A percentile compares a stretch with the other conserved stretches of the same genome.
Evolutionary conservation across 2,113 vertebrate genomes (phyloP).

Genomic region (Neolamprologus longior): DNA sequence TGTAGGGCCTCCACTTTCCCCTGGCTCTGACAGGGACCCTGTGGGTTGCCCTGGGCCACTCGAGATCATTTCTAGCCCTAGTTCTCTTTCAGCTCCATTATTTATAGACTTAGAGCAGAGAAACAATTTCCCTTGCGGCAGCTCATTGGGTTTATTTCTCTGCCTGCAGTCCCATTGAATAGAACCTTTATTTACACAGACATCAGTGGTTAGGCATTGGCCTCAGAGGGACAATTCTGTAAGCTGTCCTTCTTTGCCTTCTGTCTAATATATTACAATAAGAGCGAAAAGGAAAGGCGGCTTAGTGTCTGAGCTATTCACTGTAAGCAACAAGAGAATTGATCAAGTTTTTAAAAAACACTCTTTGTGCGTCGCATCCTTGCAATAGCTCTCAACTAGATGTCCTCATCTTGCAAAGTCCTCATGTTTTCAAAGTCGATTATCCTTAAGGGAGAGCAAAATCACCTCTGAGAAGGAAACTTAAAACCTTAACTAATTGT

Average conservation of each 20-base stretch:
- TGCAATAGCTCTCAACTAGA: slow-evolving; percentile 3
- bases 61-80: slow-evolving; percentile 32
- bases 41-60: slow-evolving; percentile 48
- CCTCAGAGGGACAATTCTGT: slow-evolving; percentile 36
- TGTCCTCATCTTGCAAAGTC: slow-evolving; percentile 38
- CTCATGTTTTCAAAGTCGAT: slow-evolving; percentile 17
- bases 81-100: slow-evolving; percentile 59
- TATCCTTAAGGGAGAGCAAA: not conserved
- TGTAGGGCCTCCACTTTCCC: not conserved
- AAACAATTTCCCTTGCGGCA: slow-evolving; percentile 37
- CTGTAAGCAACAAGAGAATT: not conserved
- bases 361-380: not conserved
- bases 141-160: slow-evolving; percentile 40
- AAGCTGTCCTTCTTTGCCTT: slow-evolving; percentile 14
- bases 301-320: slow-evolving; percentile 10
- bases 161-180: not conserved
- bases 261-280: slow-evolving; percentile 5
- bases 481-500: not conserved
- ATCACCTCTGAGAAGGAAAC: not conserved
- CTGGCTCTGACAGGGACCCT: slow-evolving; percentile 33
- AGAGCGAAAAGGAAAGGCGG: not conserved
- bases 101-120: slow-evolving; percentile 51
- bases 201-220: slow-evolving; percentile 47
- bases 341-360: not conserved
- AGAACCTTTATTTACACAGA: slow-evolving; percentile 53